Percentiles rank a stretch among this genome's conserved stretches.
These are phyloP conservation scores for Onychomys leucogaster DNA, from an alignment of 2,797 vertebrate genomes.

Conservation along the genomic window DNA sequence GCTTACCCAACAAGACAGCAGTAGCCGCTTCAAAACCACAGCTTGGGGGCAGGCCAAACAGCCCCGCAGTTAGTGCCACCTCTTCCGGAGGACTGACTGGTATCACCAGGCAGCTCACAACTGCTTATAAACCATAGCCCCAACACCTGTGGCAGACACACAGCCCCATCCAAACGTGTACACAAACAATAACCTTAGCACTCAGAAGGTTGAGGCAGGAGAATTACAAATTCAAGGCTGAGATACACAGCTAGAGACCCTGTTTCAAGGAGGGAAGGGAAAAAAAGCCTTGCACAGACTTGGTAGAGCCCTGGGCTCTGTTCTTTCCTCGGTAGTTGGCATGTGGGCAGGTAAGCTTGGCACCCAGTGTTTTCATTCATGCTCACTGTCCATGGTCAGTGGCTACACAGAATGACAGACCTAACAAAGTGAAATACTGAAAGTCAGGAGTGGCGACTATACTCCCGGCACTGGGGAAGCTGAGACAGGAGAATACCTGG, in stretches of 20 bases:
- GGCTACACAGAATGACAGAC: background rate
- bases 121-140: background rate
- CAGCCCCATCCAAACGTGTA: background rate
- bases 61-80: background rate
- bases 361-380: too few relatives aligned
- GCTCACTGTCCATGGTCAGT: background rate
- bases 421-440: fast-evolving
- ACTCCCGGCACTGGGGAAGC: background rate
- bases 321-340: background rate
- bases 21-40: background rate
- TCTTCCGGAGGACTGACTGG: background rate
- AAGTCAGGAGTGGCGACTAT: background rate
- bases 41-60: background rate
- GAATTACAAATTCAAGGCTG: background rate
- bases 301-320: background rate
- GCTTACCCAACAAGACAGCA: background rate
- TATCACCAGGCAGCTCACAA: background rate
- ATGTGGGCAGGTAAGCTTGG: background rate
- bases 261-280: background rate
- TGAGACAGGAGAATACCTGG: background rate
- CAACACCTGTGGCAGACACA: background rate
- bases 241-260: background rate
- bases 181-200: background rate
- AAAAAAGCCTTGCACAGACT: background rate
- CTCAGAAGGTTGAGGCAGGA: background rate